phyloP scores from a whole-genome alignment of 2,113 vertebrate species.

The Camelus dromedarius region DNA sequence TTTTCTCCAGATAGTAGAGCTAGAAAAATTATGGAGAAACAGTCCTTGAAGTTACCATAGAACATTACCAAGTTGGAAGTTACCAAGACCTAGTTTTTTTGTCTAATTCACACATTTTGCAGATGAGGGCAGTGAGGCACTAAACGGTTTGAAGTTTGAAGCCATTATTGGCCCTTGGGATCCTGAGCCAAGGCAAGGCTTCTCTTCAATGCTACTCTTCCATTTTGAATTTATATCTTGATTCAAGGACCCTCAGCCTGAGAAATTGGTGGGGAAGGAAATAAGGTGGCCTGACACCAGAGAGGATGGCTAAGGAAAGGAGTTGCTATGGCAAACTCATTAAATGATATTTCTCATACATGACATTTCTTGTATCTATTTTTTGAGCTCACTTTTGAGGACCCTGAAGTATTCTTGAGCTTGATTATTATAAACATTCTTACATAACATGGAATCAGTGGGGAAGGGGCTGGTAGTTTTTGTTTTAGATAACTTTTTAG shows the following conservation, averaged over 20 bases:
- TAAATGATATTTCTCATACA: not conserved
- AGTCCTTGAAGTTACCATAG: not conserved
- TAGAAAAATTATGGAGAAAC: not conserved
- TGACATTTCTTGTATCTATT: not conserved
- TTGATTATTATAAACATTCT: not conserved
- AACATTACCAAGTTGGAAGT: not conserved
- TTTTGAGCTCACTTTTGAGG: not conserved
- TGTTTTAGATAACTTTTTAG: not conserved
- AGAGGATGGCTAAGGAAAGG: not conserved
- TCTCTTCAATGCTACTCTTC: not conserved
- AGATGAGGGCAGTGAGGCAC: not conserved
- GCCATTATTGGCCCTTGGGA: not conserved
- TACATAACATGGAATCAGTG: not conserved
- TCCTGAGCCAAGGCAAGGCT: not conserved
- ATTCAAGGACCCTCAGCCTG: not conserved
- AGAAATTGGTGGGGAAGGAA: not conserved
- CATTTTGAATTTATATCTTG: not conserved
- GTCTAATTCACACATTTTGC: not conserved
- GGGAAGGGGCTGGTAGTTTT: not conserved
- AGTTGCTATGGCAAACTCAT: not conserved
- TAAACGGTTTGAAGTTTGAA: not conserved
- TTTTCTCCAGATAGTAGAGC: not conserved
- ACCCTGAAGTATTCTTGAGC: not conserved
- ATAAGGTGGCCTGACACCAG: not conserved
- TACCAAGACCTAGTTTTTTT: not conserved